Base-by-base conservation (phyloP, 53 echinoderm and acorn worm genomes). In the Astropecten irregularis region DNA sequence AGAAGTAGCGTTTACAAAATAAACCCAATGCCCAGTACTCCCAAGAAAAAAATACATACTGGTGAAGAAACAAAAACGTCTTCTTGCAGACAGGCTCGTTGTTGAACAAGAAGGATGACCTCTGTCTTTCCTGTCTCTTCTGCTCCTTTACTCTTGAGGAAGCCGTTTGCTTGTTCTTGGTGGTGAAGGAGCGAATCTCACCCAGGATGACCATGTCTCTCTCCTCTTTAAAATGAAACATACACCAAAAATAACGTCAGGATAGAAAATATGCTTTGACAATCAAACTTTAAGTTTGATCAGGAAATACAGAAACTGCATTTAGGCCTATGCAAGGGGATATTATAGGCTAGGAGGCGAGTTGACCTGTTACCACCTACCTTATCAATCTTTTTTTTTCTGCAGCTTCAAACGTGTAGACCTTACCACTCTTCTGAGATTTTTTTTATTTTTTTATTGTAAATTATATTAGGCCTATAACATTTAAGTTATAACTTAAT, bases 191-290 rank as follows among this genome's bases (percentile, higher is more conserved):
- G 26, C 70, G 50, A 29, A 69, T 49, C 70, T 69, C 49, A 16
- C 49, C 70, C 70, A 69, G n/a, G 70, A 69, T 18, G 40, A 69
- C 5, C 70, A 69, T 69, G 33, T 69, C 32, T 29, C 49, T 69
- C 33, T 69, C 70, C 4, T 49, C 70, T 69, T 19, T 7, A 21
- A 69, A 49, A 9, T 9, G 48, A 67, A 27, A 28, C 32, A 30
- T 6, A 22, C 1, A 19, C 5, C 15, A 4, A 50, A 2, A 50
- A 50, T n/a, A n/a, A n/a, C n/a, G n/a, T n/a, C n/a, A n/a, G n/a
- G n/a, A n/a, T n/a, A n/a, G n/a, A n/a, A n/a, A n/a, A n/a, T n/a
- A n/a, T n/a, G n/a, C n/a, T n/a, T n/a, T n/a, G n/a, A n/a, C n/a
- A n/a, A n/a, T n/a, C n/a, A n/a, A n/a, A n/a, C n/a, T n/a, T n/a